Percentiles rank a stretch among this genome's conserved stretches.
phyloP scores from a whole-genome alignment of 2,888 invertebrate genomes.

The Tuta absoluta region DNA sequence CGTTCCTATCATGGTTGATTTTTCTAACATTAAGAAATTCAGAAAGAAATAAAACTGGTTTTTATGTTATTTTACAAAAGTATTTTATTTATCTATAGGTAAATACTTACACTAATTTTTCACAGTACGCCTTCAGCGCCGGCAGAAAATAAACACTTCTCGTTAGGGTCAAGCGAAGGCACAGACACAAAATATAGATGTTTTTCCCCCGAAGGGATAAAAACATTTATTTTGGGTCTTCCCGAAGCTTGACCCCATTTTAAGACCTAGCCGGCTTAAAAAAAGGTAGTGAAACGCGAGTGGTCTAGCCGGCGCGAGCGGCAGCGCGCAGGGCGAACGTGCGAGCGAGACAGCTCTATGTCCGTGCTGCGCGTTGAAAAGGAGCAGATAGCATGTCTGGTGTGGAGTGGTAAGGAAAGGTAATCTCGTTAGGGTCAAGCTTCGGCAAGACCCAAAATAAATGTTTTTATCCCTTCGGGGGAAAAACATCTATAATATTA shows the following conservation, averaged over 20 bases:
- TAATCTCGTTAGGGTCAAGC: conserved; percentile 16
- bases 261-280: conserved; percentile 7
- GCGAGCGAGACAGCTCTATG: too few relatives aligned
- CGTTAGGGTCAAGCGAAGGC: conserved; percentile 1
- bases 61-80: conserved; percentile 3
- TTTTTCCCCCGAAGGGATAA: conserved; percentile 19
- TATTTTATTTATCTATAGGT: background rate
- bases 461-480: conserved; percentile 21
- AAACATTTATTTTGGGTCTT: conserved; percentile 21
- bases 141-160: conserved; percentile 25
- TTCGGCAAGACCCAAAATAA: conserved; percentile 17
- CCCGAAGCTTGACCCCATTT: conserved; percentile 17
- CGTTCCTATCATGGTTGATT: background rate
- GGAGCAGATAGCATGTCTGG: conserved; percentile 2
- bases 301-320: conserved; percentile 10
- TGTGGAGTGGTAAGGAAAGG: conserved; percentile 6
- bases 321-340: background rate
- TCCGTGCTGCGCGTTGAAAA: background rate
- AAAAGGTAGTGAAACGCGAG: conserved; percentile 2
- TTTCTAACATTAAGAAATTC: background rate
- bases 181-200: conserved; percentile 9
- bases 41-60: conserved; percentile 1
- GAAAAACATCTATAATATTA: conserved; percentile 9
- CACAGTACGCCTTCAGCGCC: conserved; percentile 25
- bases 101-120: background rate